Evolutionary conservation across 2,113 vertebrate genomes (phyloP).

Genomic region (Daphoenositta chrysoptera): DNA sequence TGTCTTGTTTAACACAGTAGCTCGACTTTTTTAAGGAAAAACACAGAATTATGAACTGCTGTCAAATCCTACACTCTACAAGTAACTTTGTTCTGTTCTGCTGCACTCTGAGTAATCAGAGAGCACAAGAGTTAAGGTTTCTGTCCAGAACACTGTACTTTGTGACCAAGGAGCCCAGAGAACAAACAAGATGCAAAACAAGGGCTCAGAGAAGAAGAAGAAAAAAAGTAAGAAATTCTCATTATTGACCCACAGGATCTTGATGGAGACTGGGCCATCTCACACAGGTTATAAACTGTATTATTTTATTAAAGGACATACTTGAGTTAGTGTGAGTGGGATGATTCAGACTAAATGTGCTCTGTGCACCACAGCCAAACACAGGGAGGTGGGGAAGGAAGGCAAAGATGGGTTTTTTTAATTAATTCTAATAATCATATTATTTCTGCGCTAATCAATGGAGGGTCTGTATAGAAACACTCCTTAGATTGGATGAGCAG

Average conservation of each 20-base stretch:
- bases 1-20: neutral
- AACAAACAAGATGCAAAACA: neutral
- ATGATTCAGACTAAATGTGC: neutral
- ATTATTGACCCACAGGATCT: neutral
- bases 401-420: neutral
- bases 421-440: neutral
- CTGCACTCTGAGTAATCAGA: neutral
- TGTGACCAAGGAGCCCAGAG: neutral
- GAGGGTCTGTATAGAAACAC: neutral
- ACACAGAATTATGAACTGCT: neutral
- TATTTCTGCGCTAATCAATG: neutral
- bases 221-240: neutral
- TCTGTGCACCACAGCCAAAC: neutral
- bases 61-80: neutral
- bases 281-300: neutral
- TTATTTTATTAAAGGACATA: neutral
- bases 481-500: neutral
- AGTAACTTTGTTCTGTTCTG: neutral
- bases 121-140: neutral
- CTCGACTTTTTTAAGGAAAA: neutral
- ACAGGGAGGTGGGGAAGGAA: neutral
- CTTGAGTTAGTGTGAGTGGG: neutral
- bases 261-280: neutral
- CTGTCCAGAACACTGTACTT: neutral
- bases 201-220: neutral